phyloP scores from a whole-genome alignment of 2,113 vertebrate genomes.

The Calidris pygmaea region DNA sequence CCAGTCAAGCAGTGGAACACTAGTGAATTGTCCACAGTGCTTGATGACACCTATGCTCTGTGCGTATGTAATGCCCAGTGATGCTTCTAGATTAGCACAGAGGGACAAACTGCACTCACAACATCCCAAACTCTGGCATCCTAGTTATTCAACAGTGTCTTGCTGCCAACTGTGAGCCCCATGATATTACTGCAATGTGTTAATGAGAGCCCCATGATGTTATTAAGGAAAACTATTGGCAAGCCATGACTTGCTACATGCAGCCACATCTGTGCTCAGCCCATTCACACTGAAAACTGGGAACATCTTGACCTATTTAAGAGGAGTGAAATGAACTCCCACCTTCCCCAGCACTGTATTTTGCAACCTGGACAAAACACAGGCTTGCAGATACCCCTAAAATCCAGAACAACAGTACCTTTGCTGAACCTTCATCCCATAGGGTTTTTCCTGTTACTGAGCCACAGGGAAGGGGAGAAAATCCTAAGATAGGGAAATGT shows the following conservation, averaged over 20 bases:
- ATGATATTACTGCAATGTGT: not conserved
- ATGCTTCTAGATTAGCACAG: not conserved
- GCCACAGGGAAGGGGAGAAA: rapidly evolving
- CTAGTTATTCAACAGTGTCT: not conserved
- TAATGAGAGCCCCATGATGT: not conserved
- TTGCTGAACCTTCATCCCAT: not conserved
- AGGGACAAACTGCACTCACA: not conserved
- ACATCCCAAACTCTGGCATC: not conserved
- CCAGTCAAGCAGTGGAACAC: not conserved
- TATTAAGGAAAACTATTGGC: not conserved
- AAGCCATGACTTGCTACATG: not conserved
- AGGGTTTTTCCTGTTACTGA: not conserved
- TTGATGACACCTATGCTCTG: not conserved
- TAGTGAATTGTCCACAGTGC: not conserved
- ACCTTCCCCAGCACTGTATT: not conserved
- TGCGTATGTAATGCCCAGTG: not conserved
- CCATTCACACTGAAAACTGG: not conserved
- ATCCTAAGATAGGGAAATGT: not conserved
- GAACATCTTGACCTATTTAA: not conserved
- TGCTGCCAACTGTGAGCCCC: not conserved
- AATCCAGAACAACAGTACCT: not conserved
- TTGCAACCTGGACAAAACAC: not conserved
- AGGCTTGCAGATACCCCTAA: not conserved
- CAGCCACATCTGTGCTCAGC: not conserved
- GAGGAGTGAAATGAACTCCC: not conserved